These are phyloP conservation scores for Pseudochaenichthys georgianus DNA, from an alignment of 2,797 vertebrate species.

Conservation along the genomic window DNA sequence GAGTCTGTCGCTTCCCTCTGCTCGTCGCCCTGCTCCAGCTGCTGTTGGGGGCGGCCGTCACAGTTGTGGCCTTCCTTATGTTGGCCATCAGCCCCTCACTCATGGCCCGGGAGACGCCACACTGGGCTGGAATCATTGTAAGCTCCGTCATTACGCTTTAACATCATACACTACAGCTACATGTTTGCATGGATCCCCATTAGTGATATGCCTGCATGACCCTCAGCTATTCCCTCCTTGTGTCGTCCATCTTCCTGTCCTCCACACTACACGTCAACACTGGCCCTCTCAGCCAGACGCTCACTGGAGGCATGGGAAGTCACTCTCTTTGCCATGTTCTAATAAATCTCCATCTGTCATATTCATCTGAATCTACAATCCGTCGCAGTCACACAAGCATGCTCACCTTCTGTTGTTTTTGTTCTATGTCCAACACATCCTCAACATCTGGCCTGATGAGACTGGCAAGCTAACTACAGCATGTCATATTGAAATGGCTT, in stretches of 20 bases:
- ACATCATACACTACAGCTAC: conserved; percentile 19
- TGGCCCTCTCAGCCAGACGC: conserved; percentile 16
- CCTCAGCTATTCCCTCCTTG: conserved; percentile 2
- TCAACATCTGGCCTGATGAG: conserved; percentile 40
- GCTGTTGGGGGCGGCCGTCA: conserved; percentile 89
- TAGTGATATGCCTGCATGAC: conserved; percentile 60
- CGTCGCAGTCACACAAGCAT: conserved; percentile 26
- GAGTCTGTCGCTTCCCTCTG: conserved; percentile 94
- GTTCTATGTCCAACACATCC: conserved; percentile 25
- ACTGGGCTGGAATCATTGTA: conserved; percentile 99
- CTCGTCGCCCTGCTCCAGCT: conserved; percentile 93
- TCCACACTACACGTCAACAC: conserved; percentile 54
- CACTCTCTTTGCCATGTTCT: conserved; percentile 22
- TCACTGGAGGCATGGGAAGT: conserved; percentile 24
- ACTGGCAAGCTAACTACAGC: conserved; percentile 24
- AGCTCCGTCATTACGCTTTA: conserved; percentile 82
- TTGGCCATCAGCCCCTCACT: conserved; percentile 91
- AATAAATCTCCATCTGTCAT: conserved; percentile 43
- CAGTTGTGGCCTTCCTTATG: conserved; percentile 94
- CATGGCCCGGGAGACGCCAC: conserved; percentile 94
- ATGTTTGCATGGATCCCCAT: conserved; percentile 65
- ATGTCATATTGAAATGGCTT: background rate
- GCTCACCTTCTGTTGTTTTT: conserved; percentile 29
- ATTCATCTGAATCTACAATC: conserved; percentile 10
- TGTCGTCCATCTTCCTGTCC: conserved; percentile 13